Conservation (phyloP, 2,797 vertebrate genomes). For the Melanogrammus aeglefinus region DNA sequence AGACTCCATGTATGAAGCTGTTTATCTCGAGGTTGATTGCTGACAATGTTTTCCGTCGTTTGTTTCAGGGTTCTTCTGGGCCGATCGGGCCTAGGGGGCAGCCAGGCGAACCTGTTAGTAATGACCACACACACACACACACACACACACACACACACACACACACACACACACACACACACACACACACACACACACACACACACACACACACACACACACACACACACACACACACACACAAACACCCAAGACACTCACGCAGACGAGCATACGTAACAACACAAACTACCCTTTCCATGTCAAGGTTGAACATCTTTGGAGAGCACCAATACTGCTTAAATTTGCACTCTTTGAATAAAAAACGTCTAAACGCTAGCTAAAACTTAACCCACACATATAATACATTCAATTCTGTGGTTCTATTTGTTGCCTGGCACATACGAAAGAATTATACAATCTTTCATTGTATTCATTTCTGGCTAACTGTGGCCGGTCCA, state of each 20-base stretch:
- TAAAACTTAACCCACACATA: neutral
- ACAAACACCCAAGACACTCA: constrained; percentile 3
- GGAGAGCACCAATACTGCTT: neutral
- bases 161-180: constrained; percentile 13
- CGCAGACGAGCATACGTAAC: neutral
- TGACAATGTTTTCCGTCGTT: constrained; percentile 29
- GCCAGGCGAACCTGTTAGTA: constrained; percentile 90
- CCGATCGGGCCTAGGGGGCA: constrained; percentile 84
- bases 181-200: neutral
- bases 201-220: constrained; percentile 5
- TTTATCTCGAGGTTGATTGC: no score
- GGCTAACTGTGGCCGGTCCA: no score
- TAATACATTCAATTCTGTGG: neutral
- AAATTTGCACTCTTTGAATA: neutral
- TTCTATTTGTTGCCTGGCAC: constrained; percentile 18
- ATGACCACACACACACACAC: constrained; percentile 9
- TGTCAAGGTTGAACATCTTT: neutral
- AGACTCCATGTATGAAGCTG: neutral
- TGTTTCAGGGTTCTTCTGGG: constrained; percentile 81
- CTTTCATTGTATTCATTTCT: no score
- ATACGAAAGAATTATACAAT: no score
- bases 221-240: constrained; percentile 14
- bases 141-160: constrained; percentile 9
- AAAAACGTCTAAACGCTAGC: neutral
- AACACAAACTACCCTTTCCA: neutral